Evolutionary conservation across 1,140 invertebrate species (phyloP).

Genomic region (Daktulosphaira vitifoliae): DNA sequence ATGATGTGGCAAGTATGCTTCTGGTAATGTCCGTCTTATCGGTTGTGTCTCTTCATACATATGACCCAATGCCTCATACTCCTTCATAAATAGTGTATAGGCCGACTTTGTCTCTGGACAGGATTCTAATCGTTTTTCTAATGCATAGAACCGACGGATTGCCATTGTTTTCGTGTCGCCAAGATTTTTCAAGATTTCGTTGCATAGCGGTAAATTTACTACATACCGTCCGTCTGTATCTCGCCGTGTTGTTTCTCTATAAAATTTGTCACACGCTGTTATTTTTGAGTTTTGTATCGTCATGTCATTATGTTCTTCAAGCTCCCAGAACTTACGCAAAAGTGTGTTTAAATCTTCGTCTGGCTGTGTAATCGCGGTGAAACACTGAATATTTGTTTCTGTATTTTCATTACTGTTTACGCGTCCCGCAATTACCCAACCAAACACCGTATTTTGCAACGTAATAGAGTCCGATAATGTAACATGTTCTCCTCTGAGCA

Average conservation of each 20-base stretch:
- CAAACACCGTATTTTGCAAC: no score
- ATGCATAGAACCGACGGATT: not conserved
- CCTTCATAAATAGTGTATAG: slow-evolving; percentile 6
- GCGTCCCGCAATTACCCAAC: no score
- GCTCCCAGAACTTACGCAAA: no score
- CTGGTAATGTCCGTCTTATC: not conserved
- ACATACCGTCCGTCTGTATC: slow-evolving; percentile 7
- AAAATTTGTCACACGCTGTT: not conserved
- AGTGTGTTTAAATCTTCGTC: no score
- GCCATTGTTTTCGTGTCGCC: not conserved
- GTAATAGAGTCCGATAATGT: no score
- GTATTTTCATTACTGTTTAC: no score
- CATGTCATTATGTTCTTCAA: no score
- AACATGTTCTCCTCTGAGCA: no score
- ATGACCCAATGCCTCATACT: slow-evolving; percentile 32
- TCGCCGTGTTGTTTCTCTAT: not conserved
- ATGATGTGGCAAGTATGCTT: slow-evolving; percentile 40
- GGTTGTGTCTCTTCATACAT: no score
- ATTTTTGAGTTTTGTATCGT: no score
- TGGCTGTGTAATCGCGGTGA: no score
- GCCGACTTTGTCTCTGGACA: not conserved
- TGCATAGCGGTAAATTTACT: not conserved
- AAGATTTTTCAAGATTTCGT: not conserved
- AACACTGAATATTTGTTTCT: no score
- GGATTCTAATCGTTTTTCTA: not conserved